Evolutionary conservation across 1,140 invertebrate genomes (phyloP).

Genomic region (Nasonia vitripennis): DNA sequence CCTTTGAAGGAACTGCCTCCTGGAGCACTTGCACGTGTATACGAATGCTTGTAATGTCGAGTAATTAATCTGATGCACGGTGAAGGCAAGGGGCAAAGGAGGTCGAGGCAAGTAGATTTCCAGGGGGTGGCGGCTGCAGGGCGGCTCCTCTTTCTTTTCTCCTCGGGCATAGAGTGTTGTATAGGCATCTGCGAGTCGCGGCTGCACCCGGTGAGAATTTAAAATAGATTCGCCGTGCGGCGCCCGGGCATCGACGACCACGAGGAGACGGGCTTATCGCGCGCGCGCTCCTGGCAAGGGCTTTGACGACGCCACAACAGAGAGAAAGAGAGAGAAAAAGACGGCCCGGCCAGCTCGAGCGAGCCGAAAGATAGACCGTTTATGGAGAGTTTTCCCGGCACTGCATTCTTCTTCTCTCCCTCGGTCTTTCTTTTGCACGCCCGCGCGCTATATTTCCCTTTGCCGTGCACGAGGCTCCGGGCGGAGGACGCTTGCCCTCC

Average conservation of each 20-base stretch:
- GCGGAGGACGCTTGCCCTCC: too few relatives aligned
- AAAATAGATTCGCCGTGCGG: constrained; percentile 8
- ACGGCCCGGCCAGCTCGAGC: not conserved
- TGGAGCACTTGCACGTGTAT: too few relatives aligned
- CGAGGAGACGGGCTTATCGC: constrained; percentile 3
- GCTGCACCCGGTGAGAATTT: not conserved
- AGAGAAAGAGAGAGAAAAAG: not conserved
- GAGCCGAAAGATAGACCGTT: constrained; percentile 3
- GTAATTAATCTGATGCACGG: too few relatives aligned
- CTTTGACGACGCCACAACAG: constrained; percentile 8
- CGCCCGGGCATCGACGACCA: not conserved
- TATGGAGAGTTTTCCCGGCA: constrained; percentile 8
- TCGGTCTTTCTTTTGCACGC: not conserved
- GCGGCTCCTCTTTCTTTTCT: not conserved
- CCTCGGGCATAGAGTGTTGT: too few relatives aligned
- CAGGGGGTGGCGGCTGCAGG: not conserved
- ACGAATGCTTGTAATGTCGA: too few relatives aligned
- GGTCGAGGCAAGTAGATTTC: not conserved
- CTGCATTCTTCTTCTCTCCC: not conserved
- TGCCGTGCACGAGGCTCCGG: not conserved
- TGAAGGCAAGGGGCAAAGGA: not conserved
- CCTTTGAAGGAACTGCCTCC: too few relatives aligned
- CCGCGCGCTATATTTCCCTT: not conserved
- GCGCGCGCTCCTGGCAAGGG: not conserved
- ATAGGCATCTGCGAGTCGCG: not conserved